These are phyloP conservation scores for Motacilla alba DNA, from an alignment of 2,113 vertebrate species.

Conservation along the genomic window DNA sequence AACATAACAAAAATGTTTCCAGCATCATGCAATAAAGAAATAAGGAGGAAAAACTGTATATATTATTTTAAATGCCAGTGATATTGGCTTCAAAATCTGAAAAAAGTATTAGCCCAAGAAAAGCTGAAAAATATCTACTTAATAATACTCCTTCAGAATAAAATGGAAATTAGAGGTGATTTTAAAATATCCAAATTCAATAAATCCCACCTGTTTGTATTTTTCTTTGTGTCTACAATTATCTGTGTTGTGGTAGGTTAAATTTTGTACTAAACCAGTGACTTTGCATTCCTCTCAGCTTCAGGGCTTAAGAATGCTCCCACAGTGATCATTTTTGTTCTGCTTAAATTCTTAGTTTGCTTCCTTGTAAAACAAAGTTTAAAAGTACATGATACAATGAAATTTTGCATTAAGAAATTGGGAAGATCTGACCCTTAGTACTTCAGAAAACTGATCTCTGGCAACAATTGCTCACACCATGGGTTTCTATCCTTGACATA, in stretches of 20 bases:
- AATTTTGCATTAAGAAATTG: neutral
- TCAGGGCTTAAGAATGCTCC: neutral
- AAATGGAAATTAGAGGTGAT: neutral
- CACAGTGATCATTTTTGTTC: neutral
- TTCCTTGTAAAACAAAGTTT: neutral
- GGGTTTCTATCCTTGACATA: neutral
- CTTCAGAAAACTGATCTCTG: neutral
- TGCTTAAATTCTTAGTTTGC: neutral
- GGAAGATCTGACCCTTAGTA: neutral
- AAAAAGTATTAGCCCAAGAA: neutral
- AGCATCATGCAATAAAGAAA: neutral
- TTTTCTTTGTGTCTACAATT: neutral
- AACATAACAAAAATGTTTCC: neutral
- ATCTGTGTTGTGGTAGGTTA: neutral
- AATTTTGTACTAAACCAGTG: neutral
- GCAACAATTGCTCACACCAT: accelerated
- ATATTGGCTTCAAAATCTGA: neutral
- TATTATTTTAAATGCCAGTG: neutral
- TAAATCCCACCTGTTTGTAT: neutral
- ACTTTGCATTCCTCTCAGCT: neutral
- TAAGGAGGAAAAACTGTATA: neutral
- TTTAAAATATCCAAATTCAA: neutral
- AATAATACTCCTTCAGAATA: neutral
- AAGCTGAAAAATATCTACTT: neutral
- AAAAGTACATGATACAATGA: neutral